Evolutionary conservation across 2,888 invertebrate species (phyloP), one percentile per base, ranked within the genome.

Genomic region (Emmelina monodactyla): DNA sequence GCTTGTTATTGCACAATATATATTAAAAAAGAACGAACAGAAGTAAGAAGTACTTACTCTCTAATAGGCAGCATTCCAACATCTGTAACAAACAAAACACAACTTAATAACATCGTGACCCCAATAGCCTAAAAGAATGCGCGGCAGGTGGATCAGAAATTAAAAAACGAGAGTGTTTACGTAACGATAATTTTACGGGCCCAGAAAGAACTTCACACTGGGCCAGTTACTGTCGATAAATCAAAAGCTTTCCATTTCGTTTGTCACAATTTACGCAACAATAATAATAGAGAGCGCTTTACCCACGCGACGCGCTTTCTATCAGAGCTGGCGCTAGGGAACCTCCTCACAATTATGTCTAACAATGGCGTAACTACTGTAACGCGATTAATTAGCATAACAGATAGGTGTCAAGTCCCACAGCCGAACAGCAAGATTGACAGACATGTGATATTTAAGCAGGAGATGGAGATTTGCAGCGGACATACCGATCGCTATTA

Each of bases 11-110:
- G n/a, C n/a, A n/a, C n/a, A n/a, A n/a, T n/a, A n/a, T n/a, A n/a
- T n/a, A n/a, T n/a, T n/a, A n/a, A n/a, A n/a, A n/a, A n/a, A n/a
- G n/a, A n/a, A n/a, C n/a, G n/a, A n/a, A n/a, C n/a, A n/a, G n/a
- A n/a, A n/a, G n/a, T n/a, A n/a, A n/a, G n/a, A 19, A 19, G 11
- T 61, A 89, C 94, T 91, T 83, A 94, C 94, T 94, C 93, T 86
- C 92, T 93, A 22, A 93, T 87, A 39, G 95, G 95, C 58, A 96
- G 84, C 92, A 95, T 94, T 47, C 94, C 95, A 49, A 94, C 92
- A 82, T 91, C 92, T 92, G 85, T 45, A 88, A 87, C 57, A 69
- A 53, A 67, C 63, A 51, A 56, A 45, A 49, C 49, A n/a, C n/a
- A n/a, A n/a, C n/a, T n/a, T n/a, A n/a, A n/a, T n/a, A n/a, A n/a